Percentiles rank a stretch among this genome's conserved stretches.
Conservation (phyloP, 1,140 invertebrate species). For the Drosophila pseudoobscura region DNA sequence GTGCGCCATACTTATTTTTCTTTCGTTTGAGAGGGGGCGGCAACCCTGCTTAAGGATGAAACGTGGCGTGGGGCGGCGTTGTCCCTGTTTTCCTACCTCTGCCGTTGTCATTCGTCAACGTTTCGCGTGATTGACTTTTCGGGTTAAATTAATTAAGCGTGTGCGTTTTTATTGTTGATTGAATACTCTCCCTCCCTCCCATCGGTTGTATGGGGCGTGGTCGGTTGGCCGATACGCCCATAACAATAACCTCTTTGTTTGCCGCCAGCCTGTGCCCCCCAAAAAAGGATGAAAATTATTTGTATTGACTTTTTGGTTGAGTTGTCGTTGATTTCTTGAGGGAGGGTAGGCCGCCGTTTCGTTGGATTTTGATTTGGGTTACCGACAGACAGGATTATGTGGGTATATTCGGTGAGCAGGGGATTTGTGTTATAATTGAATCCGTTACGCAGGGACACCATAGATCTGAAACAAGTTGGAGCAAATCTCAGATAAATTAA, state of each 20-base stretch:
- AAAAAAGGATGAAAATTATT: not conserved
- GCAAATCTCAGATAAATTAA: too few relatives aligned
- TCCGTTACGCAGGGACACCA: too few relatives aligned
- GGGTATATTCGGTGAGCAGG: too few relatives aligned
- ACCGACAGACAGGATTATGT: not conserved
- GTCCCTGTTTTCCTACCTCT: conserved; percentile 4
- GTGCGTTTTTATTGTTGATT: conserved; percentile 80
- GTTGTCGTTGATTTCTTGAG: not conserved
- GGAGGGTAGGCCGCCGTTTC: too few relatives aligned
- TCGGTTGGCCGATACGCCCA: not conserved
- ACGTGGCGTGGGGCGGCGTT: not conserved
- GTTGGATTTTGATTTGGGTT: not conserved
- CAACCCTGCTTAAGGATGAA: too few relatives aligned
- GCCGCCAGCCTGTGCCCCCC: not conserved
- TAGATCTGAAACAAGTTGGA: too few relatives aligned
- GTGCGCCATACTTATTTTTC: conserved; percentile 44
- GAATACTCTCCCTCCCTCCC: conserved; percentile 28
- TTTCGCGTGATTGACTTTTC: conserved; percentile 74
- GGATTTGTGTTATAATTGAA: too few relatives aligned
- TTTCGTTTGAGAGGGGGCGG: not conserved
- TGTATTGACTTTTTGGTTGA: conserved; percentile 4
- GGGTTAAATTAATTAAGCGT: conserved; percentile 81
- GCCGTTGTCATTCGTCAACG: conserved; percentile 52
- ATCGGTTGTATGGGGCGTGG: not conserved
- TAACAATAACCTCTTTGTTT: conserved; percentile 8